Percentiles rank a stretch among this genome's conserved stretches.
Conservation (phyloP, 1,140 invertebrate genomes). For the Phortica variegata region DNA sequence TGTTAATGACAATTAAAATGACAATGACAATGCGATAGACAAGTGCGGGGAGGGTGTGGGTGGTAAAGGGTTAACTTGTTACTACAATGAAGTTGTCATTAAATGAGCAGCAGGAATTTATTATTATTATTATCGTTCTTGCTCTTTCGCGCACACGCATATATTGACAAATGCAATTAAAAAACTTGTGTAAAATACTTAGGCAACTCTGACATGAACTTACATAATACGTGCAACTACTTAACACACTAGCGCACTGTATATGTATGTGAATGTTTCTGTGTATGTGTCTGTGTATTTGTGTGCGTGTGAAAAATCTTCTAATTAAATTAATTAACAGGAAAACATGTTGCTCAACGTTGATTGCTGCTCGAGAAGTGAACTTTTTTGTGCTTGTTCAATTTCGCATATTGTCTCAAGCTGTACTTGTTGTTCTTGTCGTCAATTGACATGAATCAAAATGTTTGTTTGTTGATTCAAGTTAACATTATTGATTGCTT, state of each 20-base stretch:
- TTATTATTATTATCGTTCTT: slow-evolving; percentile 18
- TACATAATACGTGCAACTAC: no score
- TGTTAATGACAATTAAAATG: slow-evolving; percentile 55
- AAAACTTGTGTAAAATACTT: no score
- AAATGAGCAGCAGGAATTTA: slow-evolving; percentile 25
- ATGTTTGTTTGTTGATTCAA: no score
- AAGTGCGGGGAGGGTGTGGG: slow-evolving; percentile 2
- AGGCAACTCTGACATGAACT: no score
- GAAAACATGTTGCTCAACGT: slow-evolving; percentile 44
- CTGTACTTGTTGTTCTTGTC: no score
- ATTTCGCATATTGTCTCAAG: no score
- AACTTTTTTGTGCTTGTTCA: no score
- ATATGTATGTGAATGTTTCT: slow-evolving; percentile 4
- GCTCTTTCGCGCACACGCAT: background rate
- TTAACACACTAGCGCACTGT: background rate
- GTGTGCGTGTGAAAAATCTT: slow-evolving; percentile 13
- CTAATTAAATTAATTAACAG: slow-evolving; percentile 51
- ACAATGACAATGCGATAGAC: slow-evolving; percentile 34
- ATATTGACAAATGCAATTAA: no score
- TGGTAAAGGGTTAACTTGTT: background rate
- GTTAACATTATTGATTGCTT: no score
- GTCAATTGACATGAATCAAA: no score
- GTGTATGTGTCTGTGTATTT: background rate
- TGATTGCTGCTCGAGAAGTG: no score
- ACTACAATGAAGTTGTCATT: slow-evolving; percentile 43